Evolutionary conservation across 2,113 vertebrate genomes (phyloP), one percentile per base, ranked within the genome.

Genomic region (Haemorhous mexicanus): DNA sequence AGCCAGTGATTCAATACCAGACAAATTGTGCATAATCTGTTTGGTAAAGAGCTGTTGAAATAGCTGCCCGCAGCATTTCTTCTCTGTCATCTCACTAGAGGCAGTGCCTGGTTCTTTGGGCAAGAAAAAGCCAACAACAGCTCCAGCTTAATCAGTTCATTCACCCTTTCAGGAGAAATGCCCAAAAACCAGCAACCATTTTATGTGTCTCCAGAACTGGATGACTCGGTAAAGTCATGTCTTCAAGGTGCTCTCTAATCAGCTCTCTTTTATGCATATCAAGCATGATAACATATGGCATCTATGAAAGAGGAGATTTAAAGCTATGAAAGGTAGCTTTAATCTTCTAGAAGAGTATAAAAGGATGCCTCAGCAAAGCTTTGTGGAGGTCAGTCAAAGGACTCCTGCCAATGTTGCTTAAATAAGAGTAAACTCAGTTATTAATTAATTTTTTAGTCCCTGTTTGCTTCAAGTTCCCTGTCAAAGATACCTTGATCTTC

Each of bases 171-270:
- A 91, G 53, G 33, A 75, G 87, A 89, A 93, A 90, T 72, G 44
- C 47, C 47, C 61, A 32, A 84, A 93, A 92, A 63, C 11, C 49
- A 84, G 73, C 50, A 89, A 81, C 47, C 47, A 63, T 93, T 90
- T 90, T 74, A 72, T 44, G 27, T 74, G 15, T 67, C 63, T 77
- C 19, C 46, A 81, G 44, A 84, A 86, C 0, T 41, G 53, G 44
- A 64, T 84, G 87, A 91, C 73, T 94, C 13, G 10, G 44, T 84
- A 37, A 92, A 94, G 61, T 81, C 46, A 26, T 15, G 39, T 78
- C 76, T 96, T 94, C 94, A 94, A 81, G 76, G 61, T 92, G 64
- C 61, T 75, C 64, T 80, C 68, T 92, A 84, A 84, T 84, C 79
- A 94, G 52, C 47, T 81, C 32, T 68, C 58, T 90, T 94, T 66